These are phyloP conservation scores for Subanguina moxae DNA, from an alignment of 1,140 invertebrate species.

Conservation along the genomic window DNA sequence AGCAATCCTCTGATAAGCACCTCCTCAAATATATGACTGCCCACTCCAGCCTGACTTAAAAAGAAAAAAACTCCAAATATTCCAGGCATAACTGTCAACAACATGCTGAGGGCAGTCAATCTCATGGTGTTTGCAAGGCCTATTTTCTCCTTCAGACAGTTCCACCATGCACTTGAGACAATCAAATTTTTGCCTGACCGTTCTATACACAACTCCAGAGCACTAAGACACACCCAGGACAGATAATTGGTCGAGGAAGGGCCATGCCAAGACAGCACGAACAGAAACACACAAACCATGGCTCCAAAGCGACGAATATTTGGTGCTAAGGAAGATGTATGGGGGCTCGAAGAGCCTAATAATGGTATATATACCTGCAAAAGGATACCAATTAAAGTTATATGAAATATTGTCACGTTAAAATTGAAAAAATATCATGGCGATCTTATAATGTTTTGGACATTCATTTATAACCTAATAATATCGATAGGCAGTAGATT, in stretches of 20 bases:
- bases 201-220: constrained; percentile 50
- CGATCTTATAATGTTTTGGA: too few relatives aligned
- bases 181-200: constrained; percentile 40
- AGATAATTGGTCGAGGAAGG: constrained; percentile 70
- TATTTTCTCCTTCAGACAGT: constrained; percentile 15
- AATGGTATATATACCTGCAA: constrained; percentile 75
- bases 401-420: too few relatives aligned
- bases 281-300: constrained; percentile 75
- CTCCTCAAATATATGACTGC: constrained; percentile 47
- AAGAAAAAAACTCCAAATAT: constrained; percentile 59
- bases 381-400: constrained; percentile 6
- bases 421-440: too few relatives aligned
- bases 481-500: too few relatives aligned
- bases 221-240: constrained; percentile 67
- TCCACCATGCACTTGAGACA: constrained; percentile 4
- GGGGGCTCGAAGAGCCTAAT: constrained; percentile 61
- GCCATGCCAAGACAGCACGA: constrained; percentile 86
- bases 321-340: background rate
- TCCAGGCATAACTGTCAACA: constrained; percentile 30
- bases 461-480: too few relatives aligned
- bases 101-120: constrained; percentile 45
- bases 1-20: constrained; percentile 45
- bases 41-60: constrained; percentile 43
- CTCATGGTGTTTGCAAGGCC: constrained; percentile 34
- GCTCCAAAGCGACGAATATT: constrained; percentile 67